These are phyloP conservation scores for Ornithorhynchus anatinus DNA, from an alignment of 2,113 vertebrate genomes.

Conservation along the genomic window DNA sequence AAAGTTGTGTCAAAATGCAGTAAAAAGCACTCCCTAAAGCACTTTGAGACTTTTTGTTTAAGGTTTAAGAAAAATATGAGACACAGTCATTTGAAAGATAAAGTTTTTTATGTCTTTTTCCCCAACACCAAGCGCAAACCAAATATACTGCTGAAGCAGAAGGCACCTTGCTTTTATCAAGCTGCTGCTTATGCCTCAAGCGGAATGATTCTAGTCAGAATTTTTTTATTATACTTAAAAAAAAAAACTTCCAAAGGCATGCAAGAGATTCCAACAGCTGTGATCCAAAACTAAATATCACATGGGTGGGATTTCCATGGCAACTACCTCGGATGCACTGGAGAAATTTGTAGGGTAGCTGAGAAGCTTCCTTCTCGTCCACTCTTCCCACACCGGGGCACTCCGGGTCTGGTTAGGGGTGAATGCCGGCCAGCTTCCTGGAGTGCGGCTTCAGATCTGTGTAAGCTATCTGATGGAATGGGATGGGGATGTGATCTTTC, in stretches of 20 bases:
- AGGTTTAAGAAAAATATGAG: too few species aligned
- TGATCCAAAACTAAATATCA: conserved; percentile 58
- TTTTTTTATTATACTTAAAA: conserved; percentile 49
- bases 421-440: background rate
- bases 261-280: conserved; percentile 59
- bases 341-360: background rate
- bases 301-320: conserved; percentile 48
- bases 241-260: conserved; percentile 18
- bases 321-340: conserved; percentile 28
- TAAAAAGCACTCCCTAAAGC: too few species aligned
- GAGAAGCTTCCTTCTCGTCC: conserved; percentile 2
- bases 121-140: conserved; percentile 40
- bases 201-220: conserved; percentile 43
- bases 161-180: conserved; percentile 46
- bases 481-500: too few species aligned
- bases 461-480: background rate
- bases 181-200: conserved; percentile 56
- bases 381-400: background rate
- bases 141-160: conserved; percentile 50
- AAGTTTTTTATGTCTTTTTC: conserved; percentile 49
- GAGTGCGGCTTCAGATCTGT: background rate
- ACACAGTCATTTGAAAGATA: too few species aligned
- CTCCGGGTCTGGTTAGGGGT: background rate
- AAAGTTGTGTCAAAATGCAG: too few species aligned
- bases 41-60: too few species aligned